Evolutionary conservation across 2,113 vertebrate genomes (phyloP).

Genomic region (Speoplatyrhinus poulsoni): DNA sequence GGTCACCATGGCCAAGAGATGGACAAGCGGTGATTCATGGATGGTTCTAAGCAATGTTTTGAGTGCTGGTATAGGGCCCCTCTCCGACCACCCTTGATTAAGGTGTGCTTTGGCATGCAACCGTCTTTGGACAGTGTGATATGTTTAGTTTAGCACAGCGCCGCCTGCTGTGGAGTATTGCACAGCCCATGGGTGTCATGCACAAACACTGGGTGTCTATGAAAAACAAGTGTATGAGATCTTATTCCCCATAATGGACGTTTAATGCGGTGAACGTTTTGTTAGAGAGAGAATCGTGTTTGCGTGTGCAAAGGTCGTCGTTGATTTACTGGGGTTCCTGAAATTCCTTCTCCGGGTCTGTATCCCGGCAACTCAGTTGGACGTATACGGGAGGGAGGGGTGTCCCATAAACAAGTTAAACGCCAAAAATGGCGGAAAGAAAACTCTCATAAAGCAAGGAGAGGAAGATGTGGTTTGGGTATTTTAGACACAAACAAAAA

Average conservation of each 20-base stretch:
- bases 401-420: constrained; percentile 62
- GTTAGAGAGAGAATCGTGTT: constrained; percentile 53
- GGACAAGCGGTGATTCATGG: constrained; percentile 51
- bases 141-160: constrained; percentile 11
- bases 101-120: constrained; percentile 1
- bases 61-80: constrained; percentile 14
- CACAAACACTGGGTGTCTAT: constrained; percentile 7
- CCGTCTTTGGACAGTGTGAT: background rate
- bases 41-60: constrained; percentile 30
- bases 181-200: constrained; percentile 16
- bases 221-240: constrained; percentile 7
- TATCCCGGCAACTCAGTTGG: constrained; percentile 63
- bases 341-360: constrained; percentile 68
- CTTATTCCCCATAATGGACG: constrained; percentile 34
- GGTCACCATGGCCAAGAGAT: constrained; percentile 38
- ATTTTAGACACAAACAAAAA: constrained; percentile 63
- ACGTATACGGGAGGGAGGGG: constrained; percentile 31
- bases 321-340: constrained; percentile 60
- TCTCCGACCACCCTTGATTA: constrained; percentile 13
- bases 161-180: constrained; percentile 46
- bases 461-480: constrained; percentile 43
- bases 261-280: constrained; percentile 64
- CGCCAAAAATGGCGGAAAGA: constrained; percentile 45
- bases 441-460: constrained; percentile 56
- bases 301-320: constrained; percentile 46